Conservation (phyloP, 1,140 invertebrate genomes). For the Eumeta japonica region DNA sequence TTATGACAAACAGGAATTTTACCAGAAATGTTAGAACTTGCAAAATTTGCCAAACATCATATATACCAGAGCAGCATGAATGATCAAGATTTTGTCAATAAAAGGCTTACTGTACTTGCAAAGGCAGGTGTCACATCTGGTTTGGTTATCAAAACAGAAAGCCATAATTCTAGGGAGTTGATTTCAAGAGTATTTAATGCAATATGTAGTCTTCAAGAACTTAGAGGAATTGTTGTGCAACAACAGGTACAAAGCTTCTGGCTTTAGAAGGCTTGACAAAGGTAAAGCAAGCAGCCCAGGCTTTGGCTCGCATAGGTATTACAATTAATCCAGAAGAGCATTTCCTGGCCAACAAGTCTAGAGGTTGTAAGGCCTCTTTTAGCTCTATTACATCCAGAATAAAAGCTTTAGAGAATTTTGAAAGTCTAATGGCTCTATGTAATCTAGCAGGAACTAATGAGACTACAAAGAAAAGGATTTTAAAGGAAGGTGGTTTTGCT, state of each 20-base stretch:
- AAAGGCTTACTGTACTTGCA: slow-evolving; percentile 75
- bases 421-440: slow-evolving; percentile 92
- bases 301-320: slow-evolving; percentile 90
- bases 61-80: slow-evolving; percentile 95
- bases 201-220: slow-evolving; percentile 76
- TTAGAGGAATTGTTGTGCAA: slow-evolving; percentile 90
- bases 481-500: slow-evolving; percentile 84
- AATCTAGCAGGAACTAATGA: slow-evolving; percentile 89
- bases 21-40: slow-evolving; percentile 95
- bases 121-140: slow-evolving; percentile 86
- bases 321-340: slow-evolving; percentile 95
- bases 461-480: slow-evolving; percentile 75
- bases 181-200: slow-evolving; percentile 90
- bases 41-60: slow-evolving; percentile 99
- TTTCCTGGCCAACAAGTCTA: slow-evolving; percentile 90
- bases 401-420: slow-evolving; percentile 95
- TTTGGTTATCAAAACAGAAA: slow-evolving; percentile 91
- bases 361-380: slow-evolving; percentile 92
- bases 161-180: slow-evolving; percentile 85
- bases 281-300: slow-evolving; percentile 91
- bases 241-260: slow-evolving; percentile 83
- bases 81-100: slow-evolving; percentile 87
- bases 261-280: slow-evolving; percentile 82
- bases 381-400: slow-evolving; percentile 82
- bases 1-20: slow-evolving; percentile 97